Evolutionary conservation across 2,888 invertebrate genomes (phyloP).

Genomic region (Spisula solida): DNA sequence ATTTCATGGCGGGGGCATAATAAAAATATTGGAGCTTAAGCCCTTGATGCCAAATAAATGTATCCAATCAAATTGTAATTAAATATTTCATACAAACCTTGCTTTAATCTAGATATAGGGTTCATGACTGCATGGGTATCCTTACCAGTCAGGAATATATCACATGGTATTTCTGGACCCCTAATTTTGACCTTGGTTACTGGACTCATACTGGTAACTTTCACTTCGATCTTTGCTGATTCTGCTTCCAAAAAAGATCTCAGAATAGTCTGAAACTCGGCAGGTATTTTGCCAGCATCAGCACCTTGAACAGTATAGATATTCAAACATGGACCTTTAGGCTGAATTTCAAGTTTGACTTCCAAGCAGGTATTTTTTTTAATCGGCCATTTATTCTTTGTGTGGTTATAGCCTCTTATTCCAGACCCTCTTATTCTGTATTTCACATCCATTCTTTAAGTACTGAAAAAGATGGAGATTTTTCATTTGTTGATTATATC

Average conservation of each 20-base stretch:
- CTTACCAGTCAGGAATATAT: not conserved
- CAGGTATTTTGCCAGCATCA: not conserved
- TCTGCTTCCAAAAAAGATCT: not conserved
- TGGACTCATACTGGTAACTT: not conserved
- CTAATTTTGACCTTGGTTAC: not conserved
- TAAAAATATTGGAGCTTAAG: too few species aligned
- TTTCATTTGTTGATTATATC: too few species aligned
- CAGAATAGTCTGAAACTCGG: not conserved
- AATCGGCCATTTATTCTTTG: not conserved
- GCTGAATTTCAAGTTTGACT: not conserved
- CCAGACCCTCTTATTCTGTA: not conserved
- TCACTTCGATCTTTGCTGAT: not conserved
- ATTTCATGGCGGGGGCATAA: too few species aligned
- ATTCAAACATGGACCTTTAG: not conserved
- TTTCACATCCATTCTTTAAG: not conserved
- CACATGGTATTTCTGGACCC: not conserved
- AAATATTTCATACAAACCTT: conserved; percentile 5
- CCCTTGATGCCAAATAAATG: too few species aligned
- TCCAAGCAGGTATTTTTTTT: not conserved
- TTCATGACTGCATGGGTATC: not conserved
- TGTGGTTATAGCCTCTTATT: not conserved
- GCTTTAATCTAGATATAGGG: not conserved
- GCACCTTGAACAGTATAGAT: not conserved
- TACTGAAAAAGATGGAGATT: too few species aligned
- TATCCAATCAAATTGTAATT: not conserved